Percentiles rank a stretch among this genome's conserved stretches.
phyloP scores from a whole-genome alignment of 1,140 invertebrate species.

The Hypsibius dujardini region DNA sequence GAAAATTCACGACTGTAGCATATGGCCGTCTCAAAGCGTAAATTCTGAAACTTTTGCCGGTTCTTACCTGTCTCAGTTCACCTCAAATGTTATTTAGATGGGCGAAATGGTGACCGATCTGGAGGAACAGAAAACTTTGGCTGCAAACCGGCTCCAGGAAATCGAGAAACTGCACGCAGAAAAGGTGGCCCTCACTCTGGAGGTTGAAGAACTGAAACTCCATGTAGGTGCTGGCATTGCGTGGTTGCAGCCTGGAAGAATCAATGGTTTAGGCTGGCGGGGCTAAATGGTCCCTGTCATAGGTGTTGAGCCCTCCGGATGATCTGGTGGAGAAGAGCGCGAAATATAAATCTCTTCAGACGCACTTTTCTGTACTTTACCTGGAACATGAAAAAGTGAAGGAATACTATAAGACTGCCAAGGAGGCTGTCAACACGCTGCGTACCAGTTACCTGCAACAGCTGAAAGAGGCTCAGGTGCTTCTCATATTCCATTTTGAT shows the following conservation, averaged over 20 bases:
- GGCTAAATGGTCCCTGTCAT: no score
- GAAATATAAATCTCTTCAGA: constrained; percentile 93
- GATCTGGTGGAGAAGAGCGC: constrained; percentile 90
- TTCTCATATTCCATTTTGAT: no score
- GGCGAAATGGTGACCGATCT: constrained; percentile 77
- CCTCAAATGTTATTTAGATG: constrained; percentile 38
- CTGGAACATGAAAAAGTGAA: constrained; percentile 85
- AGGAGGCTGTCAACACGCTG: constrained; percentile 5
- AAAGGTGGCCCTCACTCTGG: constrained; percentile 65
- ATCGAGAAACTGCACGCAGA: constrained; percentile 78
- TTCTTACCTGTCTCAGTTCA: constrained; percentile 20
- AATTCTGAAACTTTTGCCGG: constrained; percentile 22
- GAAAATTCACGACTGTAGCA: no score
- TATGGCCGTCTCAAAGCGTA: no score
- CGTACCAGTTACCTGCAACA: constrained; percentile 18
- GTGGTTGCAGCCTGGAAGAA: no score
- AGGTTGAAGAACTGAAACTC: constrained; percentile 90
- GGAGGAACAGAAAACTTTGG: constrained; percentile 77
- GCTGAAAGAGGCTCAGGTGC: constrained; percentile 10
- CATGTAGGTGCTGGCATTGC: constrained; percentile 80
- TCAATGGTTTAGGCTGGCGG: no score
- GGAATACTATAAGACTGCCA: not conserved
- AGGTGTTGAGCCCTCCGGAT: constrained; percentile 85
- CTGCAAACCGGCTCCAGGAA: constrained; percentile 74
- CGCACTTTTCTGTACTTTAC: constrained; percentile 90